These are phyloP conservation scores for Eulithis testata DNA, from an alignment of 2,888 invertebrate species.

Conservation along the genomic window DNA sequence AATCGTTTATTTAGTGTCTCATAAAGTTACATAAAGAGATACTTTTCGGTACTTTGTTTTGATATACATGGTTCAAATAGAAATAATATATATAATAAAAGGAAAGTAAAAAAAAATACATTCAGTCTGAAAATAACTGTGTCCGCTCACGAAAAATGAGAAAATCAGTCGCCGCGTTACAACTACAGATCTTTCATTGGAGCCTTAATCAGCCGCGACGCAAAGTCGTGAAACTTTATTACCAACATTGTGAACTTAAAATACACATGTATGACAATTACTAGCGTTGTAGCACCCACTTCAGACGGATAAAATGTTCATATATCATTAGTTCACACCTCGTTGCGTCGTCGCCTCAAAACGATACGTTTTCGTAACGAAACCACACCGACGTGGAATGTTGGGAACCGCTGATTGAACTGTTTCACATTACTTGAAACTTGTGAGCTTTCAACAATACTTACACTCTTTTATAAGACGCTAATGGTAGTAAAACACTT, in stretches of 20 bases:
- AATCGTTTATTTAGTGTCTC: too few relatives aligned
- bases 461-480: too few relatives aligned
- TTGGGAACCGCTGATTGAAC: constrained; percentile 21
- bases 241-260: constrained; percentile 70
- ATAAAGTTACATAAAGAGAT: too few relatives aligned
- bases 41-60: too few relatives aligned
- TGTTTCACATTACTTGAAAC: constrained; percentile 14
- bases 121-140: neutral
- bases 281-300: constrained; percentile 64
- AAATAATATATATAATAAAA: too few relatives aligned
- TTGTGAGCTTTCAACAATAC: too few relatives aligned
- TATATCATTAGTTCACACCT: constrained; percentile 75
- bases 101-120: too few relatives aligned
- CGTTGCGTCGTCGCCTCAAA: constrained; percentile 50
- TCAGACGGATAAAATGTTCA: constrained; percentile 68
- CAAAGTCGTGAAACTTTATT: constrained; percentile 70
- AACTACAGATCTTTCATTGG: constrained; percentile 72
- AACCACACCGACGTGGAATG: constrained; percentile 38
- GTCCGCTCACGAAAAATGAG: constrained; percentile 46
- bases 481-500: too few relatives aligned
- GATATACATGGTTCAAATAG: too few relatives aligned
- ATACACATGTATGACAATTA: constrained; percentile 81
- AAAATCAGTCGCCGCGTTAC: constrained; percentile 39
- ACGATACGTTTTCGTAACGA: constrained; percentile 29
- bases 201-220: constrained; percentile 65